Evolutionary conservation across 2,888 invertebrate genomes (phyloP).

Genomic region (Eristalis intricaria): DNA sequence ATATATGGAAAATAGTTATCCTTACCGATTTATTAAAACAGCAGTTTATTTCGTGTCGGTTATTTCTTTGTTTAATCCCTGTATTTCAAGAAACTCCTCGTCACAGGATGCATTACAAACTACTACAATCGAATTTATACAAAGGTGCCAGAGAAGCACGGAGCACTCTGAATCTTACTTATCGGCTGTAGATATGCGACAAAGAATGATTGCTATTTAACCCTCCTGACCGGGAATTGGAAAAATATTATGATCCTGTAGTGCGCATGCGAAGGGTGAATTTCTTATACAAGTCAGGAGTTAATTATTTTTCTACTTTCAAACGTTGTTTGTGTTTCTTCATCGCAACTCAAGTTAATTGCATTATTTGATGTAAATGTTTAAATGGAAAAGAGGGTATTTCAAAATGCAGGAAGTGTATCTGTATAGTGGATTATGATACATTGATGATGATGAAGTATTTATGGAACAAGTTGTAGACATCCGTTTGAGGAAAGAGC

Average conservation of each 20-base stretch:
- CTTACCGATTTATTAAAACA: conserved; percentile 36
- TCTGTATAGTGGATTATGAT: too few relatives aligned
- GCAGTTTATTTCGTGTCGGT: too few relatives aligned
- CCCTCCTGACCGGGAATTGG: conserved; percentile 22
- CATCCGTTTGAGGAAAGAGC: too few relatives aligned
- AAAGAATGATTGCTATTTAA: conserved; percentile 38
- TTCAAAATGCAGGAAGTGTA: too few relatives aligned
- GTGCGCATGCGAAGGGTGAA: conserved; percentile 66
- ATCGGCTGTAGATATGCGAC: conserved; percentile 35
- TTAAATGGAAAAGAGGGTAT: neutral
- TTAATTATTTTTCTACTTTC: conserved; percentile 41
- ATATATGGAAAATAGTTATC: neutral
- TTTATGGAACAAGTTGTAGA: too few relatives aligned
- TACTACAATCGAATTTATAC: conserved; percentile 34
- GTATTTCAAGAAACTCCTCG: conserved; percentile 48
- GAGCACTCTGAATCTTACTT: conserved; percentile 41
- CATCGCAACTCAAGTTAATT: conserved; percentile 2
- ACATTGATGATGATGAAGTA: too few relatives aligned
- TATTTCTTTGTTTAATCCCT: conserved; percentile 17
- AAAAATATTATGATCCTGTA: neutral
- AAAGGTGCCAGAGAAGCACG: conserved; percentile 47
- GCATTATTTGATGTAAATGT: conserved; percentile 5
- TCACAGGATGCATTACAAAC: conserved; percentile 61
- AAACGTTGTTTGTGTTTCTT: neutral
- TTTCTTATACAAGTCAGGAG: conserved; percentile 50